Evolutionary conservation across 1,140 invertebrate genomes (phyloP).

Genomic region (Cydia splendana): DNA sequence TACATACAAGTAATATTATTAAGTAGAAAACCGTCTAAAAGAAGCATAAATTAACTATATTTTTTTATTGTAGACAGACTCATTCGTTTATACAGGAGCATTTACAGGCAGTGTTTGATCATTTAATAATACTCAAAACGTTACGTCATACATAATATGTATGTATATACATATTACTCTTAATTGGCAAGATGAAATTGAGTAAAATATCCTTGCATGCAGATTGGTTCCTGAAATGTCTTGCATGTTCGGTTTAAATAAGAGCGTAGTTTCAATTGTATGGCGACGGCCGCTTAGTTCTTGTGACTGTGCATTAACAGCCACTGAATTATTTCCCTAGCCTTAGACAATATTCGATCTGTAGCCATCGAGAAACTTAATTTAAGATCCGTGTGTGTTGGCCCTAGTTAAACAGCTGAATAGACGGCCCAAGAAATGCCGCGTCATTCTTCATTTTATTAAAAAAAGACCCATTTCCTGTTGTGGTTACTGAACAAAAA

Average conservation of each 20-base stretch:
- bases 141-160: constrained; percentile 28
- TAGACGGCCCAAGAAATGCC: constrained; percentile 19
- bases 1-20: constrained; percentile 2
- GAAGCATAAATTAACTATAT: constrained; percentile 30
- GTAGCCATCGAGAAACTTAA: too few species aligned
- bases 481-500: constrained; percentile 40
- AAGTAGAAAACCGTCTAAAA: constrained; percentile 23
- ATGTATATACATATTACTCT: background rate
- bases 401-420: background rate
- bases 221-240: constrained; percentile 19
- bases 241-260: background rate
- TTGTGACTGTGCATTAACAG: too few species aligned
- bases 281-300: too few species aligned
- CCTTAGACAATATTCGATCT: too few species aligned
- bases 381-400: too few species aligned
- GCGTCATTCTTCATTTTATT: constrained; percentile 36
- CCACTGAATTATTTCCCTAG: too few species aligned
- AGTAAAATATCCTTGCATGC: constrained; percentile 6
- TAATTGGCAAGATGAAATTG: constrained; percentile 28
- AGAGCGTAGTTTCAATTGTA: too few species aligned
- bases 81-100: constrained; percentile 54
- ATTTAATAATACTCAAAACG: constrained; percentile 44
- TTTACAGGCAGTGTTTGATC: constrained; percentile 60
- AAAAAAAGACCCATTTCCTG: constrained; percentile 38
- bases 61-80: constrained; percentile 34